Base-by-base conservation (phyloP, 2,888 invertebrate genomes). In the Himalopsyche tibetana region DNA sequence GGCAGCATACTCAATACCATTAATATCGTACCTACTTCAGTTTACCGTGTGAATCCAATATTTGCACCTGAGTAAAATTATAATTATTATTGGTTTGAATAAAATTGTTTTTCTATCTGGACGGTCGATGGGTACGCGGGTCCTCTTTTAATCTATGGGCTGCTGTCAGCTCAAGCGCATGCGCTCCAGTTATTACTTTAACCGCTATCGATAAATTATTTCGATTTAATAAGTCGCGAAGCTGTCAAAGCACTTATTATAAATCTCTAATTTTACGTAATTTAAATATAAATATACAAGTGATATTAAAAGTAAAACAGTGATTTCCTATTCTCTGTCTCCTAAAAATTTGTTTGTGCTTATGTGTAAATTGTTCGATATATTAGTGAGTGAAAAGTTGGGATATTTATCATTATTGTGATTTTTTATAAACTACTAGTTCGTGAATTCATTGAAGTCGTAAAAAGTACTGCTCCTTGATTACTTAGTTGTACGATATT, bases 51-150 rank as follows among this genome's bases (percentile, higher is more conserved):
- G 28, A 63, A 63, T 63, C 11, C 63, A 63, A 8, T 63, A 28
- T 63, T n/a, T 63, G 63, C 63, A 63, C 63, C 63, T 63, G 63
- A 63, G 63, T 63, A 63, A 63, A 63, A 63, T 63, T 19, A 51
- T 51, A 63, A 63, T 63, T 63, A 11, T 28, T 63, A 19, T 63
- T 63, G n/a, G 19, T 19, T 63, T 19, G 63, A 63, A n/a, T 63
- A 63, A 28, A 63, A 63, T 63, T 63, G 19, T 63, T 63, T 51
- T 63, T 19, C 63, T 19, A 63, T 28, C 15, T 19, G 17, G n/a
- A 9, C 6, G 63, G 9, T 19, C 63, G n/a, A 63, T 8, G 63
- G 63, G n/a, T 19, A 2, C 63, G 63, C n/a, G 28, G 19, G 4
- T 63, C 19, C 19, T 63, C 28, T 63, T 63, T 63, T 63, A 63